phyloP scores from a whole-genome alignment of 2,113 vertebrate genomes.

The Psittacula cyanocephala region DNA sequence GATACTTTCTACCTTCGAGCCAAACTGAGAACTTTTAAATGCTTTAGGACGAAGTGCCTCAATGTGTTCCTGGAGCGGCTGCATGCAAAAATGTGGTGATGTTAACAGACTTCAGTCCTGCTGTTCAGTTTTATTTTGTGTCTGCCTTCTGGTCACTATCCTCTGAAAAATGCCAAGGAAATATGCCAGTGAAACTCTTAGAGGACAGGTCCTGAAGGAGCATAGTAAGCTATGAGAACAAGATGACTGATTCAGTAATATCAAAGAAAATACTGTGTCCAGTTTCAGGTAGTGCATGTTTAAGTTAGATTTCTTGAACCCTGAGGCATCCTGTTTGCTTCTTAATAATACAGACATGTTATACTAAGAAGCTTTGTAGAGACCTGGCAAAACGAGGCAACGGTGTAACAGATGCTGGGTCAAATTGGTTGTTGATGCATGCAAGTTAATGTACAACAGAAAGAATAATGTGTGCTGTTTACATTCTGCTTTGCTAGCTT shows the following conservation, averaged over 20 bases:
- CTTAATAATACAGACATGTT: background rate
- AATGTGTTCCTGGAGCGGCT: background rate
- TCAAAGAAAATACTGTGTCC: background rate
- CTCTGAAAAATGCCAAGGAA: background rate
- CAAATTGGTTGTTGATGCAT: background rate
- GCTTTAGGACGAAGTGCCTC: background rate
- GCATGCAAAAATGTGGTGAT: fast-evolving
- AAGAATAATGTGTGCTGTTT: background rate
- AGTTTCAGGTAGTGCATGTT: background rate
- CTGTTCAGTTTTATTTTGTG: background rate
- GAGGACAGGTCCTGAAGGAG: background rate
- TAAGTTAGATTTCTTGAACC: background rate
- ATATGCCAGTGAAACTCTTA: background rate
- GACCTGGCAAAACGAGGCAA: background rate
- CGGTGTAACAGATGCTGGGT: background rate
- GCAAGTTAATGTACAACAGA: background rate
- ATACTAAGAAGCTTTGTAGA: background rate
- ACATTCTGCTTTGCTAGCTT: background rate
- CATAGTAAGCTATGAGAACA: background rate
- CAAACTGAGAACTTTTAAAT: background rate
- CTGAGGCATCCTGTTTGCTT: background rate
- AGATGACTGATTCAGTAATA: background rate
- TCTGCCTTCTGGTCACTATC: background rate
- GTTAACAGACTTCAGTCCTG: background rate
- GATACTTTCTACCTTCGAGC: background rate